These are phyloP conservation scores for Neosalanx taihuensis DNA, from an alignment of 2,797 vertebrate genomes.

Conservation along the genomic window DNA sequence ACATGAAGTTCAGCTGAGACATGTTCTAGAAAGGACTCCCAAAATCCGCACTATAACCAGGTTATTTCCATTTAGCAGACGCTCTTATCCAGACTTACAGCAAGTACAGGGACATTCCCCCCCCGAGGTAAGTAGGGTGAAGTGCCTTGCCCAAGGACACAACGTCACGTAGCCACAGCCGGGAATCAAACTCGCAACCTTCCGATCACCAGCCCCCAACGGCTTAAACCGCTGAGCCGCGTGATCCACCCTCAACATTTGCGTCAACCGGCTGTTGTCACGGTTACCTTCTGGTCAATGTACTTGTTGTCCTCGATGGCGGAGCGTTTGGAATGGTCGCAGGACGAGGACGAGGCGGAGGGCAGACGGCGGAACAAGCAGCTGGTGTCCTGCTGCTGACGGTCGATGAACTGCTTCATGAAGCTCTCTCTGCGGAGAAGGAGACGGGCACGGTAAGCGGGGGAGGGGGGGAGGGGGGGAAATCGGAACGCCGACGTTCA, in stretches of 20 bases:
- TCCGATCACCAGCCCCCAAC: too few species aligned
- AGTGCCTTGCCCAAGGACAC: too few species aligned
- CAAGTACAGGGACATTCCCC: too few species aligned
- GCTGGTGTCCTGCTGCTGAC: constrained; percentile 95
- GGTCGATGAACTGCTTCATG: constrained; percentile 99
- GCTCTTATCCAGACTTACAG: too few species aligned
- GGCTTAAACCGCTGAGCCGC: neutral
- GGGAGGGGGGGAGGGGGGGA: too few species aligned
- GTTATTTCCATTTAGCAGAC: too few species aligned
- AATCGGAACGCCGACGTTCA: too few species aligned
- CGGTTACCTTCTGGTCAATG: constrained; percentile 92
- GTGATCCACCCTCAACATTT: neutral
- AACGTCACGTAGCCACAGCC: too few species aligned
- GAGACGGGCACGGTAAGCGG: constrained; percentile 8
- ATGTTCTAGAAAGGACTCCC: neutral
- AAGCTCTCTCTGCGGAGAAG: constrained; percentile 87
- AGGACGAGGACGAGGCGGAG: constrained; percentile 92
- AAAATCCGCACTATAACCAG: too few species aligned
- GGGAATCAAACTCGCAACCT: too few species aligned
- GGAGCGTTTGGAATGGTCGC: constrained; percentile 93
- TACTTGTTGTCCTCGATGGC: constrained; percentile 97
- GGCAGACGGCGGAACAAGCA: constrained; percentile 94
- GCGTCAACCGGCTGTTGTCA: neutral
- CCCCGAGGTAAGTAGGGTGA: too few species aligned
- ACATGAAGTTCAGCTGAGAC: neutral